Evolutionary conservation across 2,888 invertebrate species (phyloP).

Genomic region (Rotaria magnacalcarata): DNA sequence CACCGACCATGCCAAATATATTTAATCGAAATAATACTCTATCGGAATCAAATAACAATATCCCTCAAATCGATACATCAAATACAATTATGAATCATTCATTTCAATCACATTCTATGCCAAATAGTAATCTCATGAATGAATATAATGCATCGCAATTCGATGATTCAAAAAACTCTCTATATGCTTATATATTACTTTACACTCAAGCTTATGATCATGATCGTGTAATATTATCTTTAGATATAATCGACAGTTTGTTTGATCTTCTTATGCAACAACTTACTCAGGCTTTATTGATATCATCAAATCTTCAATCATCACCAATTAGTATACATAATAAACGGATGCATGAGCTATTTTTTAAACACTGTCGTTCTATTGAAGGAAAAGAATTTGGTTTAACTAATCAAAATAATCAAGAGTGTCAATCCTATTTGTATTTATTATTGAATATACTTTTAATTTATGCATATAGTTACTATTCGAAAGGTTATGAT

Average conservation of each 20-base stretch:
- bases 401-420: background rate
- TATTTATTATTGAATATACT: background rate
- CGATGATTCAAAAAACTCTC: background rate
- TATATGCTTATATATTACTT: background rate
- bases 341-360: conserved; percentile 18
- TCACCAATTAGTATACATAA: background rate
- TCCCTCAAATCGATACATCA: background rate
- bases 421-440: conserved; percentile 28
- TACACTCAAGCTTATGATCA: background rate
- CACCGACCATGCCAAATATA: background rate
- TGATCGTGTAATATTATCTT: background rate
- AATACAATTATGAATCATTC: background rate
- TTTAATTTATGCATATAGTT: background rate
- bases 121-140: background rate
- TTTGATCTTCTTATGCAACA: background rate
- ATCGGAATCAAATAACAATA: background rate
- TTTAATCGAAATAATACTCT: background rate
- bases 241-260: conserved; percentile 1
- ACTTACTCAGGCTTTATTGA: background rate
- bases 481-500: background rate
- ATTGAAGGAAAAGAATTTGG: background rate
- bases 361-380: background rate
- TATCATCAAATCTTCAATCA: background rate
- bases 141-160: conserved; percentile 31
- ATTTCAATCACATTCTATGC: background rate